Percentiles rank a stretch among this genome's conserved stretches.
These are phyloP conservation scores for Esperia sulphurella DNA, from an alignment of 2,888 invertebrate species.

Conservation along the genomic window DNA sequence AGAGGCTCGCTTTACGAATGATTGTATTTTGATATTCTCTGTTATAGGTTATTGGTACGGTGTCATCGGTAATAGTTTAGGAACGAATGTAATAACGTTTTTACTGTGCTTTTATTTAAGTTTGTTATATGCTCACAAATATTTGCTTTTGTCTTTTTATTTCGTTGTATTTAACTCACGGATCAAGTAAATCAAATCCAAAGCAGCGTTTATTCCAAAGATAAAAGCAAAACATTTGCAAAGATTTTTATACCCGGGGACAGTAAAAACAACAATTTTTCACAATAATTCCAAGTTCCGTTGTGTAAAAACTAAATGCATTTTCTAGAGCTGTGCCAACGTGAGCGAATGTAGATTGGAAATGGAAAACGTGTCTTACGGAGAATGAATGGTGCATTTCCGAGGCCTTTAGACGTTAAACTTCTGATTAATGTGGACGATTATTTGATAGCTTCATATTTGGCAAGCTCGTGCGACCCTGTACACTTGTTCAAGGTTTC, in stretches of 20 bases:
- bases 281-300: neutral
- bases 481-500: neutral
- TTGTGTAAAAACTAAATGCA: constrained; percentile 13
- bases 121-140: too few relatives aligned
- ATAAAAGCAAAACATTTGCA: neutral
- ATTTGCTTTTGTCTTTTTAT: too few relatives aligned
- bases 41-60: too few relatives aligned
- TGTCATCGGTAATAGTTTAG: too few relatives aligned
- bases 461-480: neutral
- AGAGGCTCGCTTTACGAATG: too few relatives aligned
- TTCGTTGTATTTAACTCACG: too few relatives aligned
- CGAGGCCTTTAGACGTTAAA: neutral
- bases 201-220: neutral
- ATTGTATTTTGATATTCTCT: too few relatives aligned
- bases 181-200: too few relatives aligned
- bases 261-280: neutral
- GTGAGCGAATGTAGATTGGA: constrained; percentile 24
- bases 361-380: constrained; percentile 5
- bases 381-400: constrained; percentile 1
- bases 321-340: constrained; percentile 15
- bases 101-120: too few relatives aligned
- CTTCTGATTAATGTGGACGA: neutral
- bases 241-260: neutral
- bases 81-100: too few relatives aligned
- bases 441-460: neutral